phyloP scores from a whole-genome alignment of 2,113 vertebrate genomes.

The Conger conger region DNA sequence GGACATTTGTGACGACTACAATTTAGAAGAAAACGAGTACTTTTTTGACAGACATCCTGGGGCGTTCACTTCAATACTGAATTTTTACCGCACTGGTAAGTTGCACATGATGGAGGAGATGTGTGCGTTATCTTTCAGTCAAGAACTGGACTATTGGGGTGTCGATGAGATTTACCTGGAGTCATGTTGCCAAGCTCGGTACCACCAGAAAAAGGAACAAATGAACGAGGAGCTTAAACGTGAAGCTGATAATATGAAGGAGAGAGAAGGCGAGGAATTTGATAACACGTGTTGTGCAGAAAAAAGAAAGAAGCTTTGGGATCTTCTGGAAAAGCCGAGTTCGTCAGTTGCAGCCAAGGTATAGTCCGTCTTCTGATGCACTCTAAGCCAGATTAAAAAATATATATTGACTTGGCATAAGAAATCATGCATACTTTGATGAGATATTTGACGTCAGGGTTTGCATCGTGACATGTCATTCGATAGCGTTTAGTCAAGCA shows the following conservation, averaged over 20 bases:
- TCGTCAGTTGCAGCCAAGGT: slow-evolving; percentile 98
- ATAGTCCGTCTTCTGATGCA: slow-evolving; percentile 48
- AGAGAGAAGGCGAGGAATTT: slow-evolving; percentile 93
- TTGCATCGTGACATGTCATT: background rate
- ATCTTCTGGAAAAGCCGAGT: slow-evolving; percentile 95
- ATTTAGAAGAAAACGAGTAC: slow-evolving; percentile 95
- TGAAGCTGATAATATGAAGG: slow-evolving; percentile 90
- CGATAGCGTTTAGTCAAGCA: background rate
- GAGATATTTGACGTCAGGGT: background rate
- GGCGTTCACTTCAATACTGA: slow-evolving; percentile 97
- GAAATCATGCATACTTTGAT: background rate
- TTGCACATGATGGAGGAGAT: slow-evolving; percentile 99
- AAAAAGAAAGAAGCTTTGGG: slow-evolving; percentile 97
- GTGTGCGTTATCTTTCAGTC: slow-evolving; percentile 97
- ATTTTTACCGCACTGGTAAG: slow-evolving; percentile 97
- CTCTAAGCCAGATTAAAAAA: background rate
- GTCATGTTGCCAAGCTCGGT: slow-evolving; percentile 97
- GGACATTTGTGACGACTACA: slow-evolving; percentile 96
- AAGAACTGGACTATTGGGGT: slow-evolving; percentile 98
- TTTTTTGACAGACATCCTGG: slow-evolving; percentile 97
- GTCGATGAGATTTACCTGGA: slow-evolving; percentile 98
- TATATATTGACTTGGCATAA: background rate
- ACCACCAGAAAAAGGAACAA: slow-evolving; percentile 99
- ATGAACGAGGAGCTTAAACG: slow-evolving; percentile 98
- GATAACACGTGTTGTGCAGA: slow-evolving; percentile 96